phyloP scores from a whole-genome alignment of 1,140 invertebrate genomes.

The Mercenaria mercenaria region DNA sequence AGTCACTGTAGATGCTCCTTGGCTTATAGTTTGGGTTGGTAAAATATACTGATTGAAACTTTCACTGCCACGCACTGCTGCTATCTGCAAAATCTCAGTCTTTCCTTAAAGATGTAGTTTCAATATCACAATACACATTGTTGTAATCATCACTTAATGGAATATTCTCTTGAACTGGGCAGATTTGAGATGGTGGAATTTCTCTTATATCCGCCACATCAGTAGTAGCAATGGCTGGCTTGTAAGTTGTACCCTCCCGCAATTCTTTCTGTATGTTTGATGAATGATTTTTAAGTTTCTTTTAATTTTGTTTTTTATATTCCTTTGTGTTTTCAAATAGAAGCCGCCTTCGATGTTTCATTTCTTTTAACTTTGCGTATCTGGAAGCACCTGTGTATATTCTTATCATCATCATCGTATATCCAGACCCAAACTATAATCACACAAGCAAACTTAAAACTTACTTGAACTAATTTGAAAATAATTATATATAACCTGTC shows the following conservation, averaged over 20 bases:
- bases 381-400: too few relatives aligned
- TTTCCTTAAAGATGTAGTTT: slow-evolving; percentile 14
- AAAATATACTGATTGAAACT: slow-evolving; percentile 35
- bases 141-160: background rate
- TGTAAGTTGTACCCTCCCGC: background rate
- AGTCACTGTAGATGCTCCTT: background rate
- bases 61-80: too few relatives aligned
- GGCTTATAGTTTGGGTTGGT: background rate
- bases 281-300: too few relatives aligned
- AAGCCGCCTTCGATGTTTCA: too few relatives aligned
- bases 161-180: background rate
- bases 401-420: too few relatives aligned
- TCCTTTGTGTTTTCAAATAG: background rate
- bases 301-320: slow-evolving; percentile 2
- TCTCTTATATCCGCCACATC: background rate
- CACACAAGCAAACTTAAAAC: too few relatives aligned
- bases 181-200: background rate
- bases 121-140: slow-evolving; percentile 5
- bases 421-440: too few relatives aligned
- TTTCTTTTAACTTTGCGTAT: too few relatives aligned
- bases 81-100: slow-evolving; percentile 24
- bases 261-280: too few relatives aligned
- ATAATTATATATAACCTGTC: too few relatives aligned
- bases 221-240: background rate
- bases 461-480: too few relatives aligned